Evolutionary conservation across 2,797 vertebrate genomes (phyloP), one percentile per base, ranked within the genome.

Genomic region (Iguana delicatissima): DNA sequence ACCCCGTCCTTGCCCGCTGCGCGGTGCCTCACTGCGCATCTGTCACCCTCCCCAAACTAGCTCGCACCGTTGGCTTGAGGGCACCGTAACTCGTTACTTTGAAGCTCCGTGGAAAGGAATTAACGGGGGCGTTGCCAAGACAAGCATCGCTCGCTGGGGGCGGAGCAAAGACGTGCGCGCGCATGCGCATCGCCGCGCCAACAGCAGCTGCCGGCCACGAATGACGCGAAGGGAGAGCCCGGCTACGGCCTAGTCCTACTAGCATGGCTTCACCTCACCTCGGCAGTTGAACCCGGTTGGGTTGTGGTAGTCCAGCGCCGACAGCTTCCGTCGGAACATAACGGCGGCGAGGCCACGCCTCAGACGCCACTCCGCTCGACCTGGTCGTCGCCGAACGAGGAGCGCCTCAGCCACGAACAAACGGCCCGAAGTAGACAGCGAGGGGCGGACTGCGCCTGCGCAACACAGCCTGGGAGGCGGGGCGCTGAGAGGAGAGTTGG

Each of bases 321-420:
- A 97, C 16, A 99, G 97, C 93, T 99, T 99, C 84, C 99, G 98
- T 91, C 98, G 98, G 95, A 99, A 99, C 99, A 99, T 99, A 50
- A 81, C 90, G 73, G 73, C 80, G 35, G 80, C 90, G 22, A 10
- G 18, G 73, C 38, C 86, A n/a, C n/a, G 38, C 24, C 88, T 26
- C 38, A 86, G 72, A 57, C 80, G 57, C 74, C 50, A 69, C 80
- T 80, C 90, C 83, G 50, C 94, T 67, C 8, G 76, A 24, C 64
- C 4, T 90, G 24, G 86, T 1, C 38, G 84, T 86, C n/a, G 86
- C 92, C 93, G 83, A 38, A 81, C 55, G 12, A 80, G 52, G 4
- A 81, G 67, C 57, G 24, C 32, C 32, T 87, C 59, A 3, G 13
- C 35, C 20, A 1, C 42, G 0, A 22, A 29, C 85, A 26, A 80